Conservation (phyloP, 2,888 invertebrate genomes). For the Meganola albula region DNA sequence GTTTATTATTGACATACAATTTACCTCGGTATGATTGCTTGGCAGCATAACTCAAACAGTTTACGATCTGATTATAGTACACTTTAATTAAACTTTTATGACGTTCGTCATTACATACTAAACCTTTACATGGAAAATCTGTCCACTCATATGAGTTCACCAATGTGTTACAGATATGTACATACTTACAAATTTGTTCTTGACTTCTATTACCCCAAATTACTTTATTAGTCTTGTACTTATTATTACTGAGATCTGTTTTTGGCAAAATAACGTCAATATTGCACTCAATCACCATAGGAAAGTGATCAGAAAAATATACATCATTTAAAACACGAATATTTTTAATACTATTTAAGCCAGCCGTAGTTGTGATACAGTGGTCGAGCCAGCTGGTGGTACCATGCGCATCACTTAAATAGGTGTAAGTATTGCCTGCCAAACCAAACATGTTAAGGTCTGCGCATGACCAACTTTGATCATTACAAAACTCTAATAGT, state of each 20-base stretch:
- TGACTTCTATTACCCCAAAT: background rate
- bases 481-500: conserved; percentile 3
- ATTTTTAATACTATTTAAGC: background rate
- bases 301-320: background rate
- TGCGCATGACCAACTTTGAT: conserved; percentile 5
- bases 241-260: background rate
- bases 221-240: background rate
- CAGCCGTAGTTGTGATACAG: background rate
- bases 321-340: background rate
- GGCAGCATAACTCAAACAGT: background rate
- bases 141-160: background rate
- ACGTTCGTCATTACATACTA: background rate
- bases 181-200: background rate
- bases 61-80: background rate
- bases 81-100: background rate
- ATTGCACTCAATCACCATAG: background rate
- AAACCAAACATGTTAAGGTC: background rate
- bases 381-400: background rate
- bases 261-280: background rate
- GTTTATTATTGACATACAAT: too few species aligned
- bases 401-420: background rate
- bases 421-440: background rate
- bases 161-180: background rate
- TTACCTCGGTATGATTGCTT: background rate
- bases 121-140: background rate